phyloP scores from a whole-genome alignment of 1,140 invertebrate species.

The Cepaea nemoralis region DNA sequence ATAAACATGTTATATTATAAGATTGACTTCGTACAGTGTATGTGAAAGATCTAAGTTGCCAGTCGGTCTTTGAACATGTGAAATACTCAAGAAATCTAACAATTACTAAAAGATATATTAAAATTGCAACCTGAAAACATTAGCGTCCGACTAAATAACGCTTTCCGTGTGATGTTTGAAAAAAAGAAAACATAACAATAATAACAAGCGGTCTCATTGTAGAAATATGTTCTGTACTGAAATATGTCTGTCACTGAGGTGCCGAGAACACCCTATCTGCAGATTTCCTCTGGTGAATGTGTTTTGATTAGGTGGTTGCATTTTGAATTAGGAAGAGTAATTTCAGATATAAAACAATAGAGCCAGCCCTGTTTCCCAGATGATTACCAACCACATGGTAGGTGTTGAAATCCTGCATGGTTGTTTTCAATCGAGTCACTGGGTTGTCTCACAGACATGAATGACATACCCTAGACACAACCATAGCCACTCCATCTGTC shows the following conservation, averaged over 20 bases:
- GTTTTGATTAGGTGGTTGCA: too few relatives aligned
- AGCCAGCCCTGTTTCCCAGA: slow-evolving; percentile 29
- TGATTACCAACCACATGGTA: slow-evolving; percentile 16
- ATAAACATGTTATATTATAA: too few relatives aligned
- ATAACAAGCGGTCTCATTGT: too few relatives aligned
- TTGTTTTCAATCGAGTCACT: slow-evolving; percentile 31
- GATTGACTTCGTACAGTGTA: background rate
- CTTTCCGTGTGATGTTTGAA: background rate
- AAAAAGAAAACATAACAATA: background rate
- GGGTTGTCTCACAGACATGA: slow-evolving; percentile 34
- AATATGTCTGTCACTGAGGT: too few relatives aligned
- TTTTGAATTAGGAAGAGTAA: slow-evolving; percentile 1
- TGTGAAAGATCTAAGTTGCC: background rate
- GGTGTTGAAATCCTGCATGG: background rate
- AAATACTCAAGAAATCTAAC: background rate
- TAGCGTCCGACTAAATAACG: background rate
- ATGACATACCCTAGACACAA: too few relatives aligned
- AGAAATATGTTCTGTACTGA: too few relatives aligned
- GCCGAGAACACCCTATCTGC: too few relatives aligned
- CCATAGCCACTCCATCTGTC: too few relatives aligned
- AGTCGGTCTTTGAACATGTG: background rate
- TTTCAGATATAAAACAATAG: slow-evolving; percentile 7
- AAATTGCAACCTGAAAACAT: background rate
- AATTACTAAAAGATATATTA: background rate
- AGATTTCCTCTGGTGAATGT: too few relatives aligned